Evolutionary conservation across 2,888 invertebrate genomes (phyloP), one percentile per base, ranked within the genome.

Genomic region (Polyommatus icarus): DNA sequence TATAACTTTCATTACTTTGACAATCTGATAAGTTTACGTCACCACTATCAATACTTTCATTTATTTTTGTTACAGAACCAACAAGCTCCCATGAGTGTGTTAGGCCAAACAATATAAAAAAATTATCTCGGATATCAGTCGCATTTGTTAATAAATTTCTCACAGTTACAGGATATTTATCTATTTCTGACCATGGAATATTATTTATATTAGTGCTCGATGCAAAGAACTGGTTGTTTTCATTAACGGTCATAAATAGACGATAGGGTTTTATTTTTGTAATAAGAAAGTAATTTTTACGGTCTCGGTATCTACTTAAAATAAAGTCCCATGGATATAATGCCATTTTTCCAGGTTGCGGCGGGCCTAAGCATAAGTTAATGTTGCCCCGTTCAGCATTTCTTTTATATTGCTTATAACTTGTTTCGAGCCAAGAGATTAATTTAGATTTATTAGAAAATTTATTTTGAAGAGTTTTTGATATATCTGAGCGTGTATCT

Each of bases 71-170:
- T 29, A 91, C 89, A 73, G 90, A 87, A 12, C 93, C 93, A 78
- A 90, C 84, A 76, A 94, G 81, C 86, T 94, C 92, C 94, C 94
- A 94, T 80, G 91, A 92, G 80, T 86, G 81, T 32, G 85, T 73
- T 80, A 89, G 85, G n/a, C 94, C 94, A 82, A 85, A 85, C 82
- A 94, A 85, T 83, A 94, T 91, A 82, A 91, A 91, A 84, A 92
- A 91, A 78, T 87, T 88, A 76, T 92, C 90, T 81, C 89, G 88
- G 76, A 87, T 80, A 78, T 87, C 85, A n/a, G 82, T 85, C 54
- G 87, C 88, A 83, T 90, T 89, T 20, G 85, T 88, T 10, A 92
- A 82, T 81, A 94, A 85, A 79, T 91, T 90, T 86, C 85, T 90
- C n/a, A 94, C 86, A 54, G 89, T 88, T 77, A 84, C 78, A 18